These are phyloP conservation scores for Tragelaphus eurycerus DNA, from an alignment of 2,797 vertebrate genomes.

Conservation along the genomic window DNA sequence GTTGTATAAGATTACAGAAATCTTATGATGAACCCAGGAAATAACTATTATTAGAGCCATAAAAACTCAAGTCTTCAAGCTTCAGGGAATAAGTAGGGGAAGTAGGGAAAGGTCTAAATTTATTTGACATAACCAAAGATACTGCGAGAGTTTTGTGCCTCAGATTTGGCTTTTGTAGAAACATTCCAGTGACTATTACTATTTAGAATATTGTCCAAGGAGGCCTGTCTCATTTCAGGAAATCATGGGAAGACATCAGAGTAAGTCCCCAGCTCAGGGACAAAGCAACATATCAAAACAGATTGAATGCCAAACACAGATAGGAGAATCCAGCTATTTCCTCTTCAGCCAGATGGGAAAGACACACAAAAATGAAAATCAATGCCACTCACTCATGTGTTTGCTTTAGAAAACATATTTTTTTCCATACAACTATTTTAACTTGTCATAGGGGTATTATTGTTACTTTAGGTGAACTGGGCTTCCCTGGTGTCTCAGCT, in stretches of 20 bases:
- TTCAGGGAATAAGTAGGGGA: neutral
- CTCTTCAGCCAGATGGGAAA: neutral
- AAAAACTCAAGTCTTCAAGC: conserved; percentile 30
- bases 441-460: neutral
- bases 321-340: neutral
- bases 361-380: conserved; percentile 3
- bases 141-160: neutral
- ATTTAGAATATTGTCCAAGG: neutral
- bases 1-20: neutral
- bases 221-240: neutral
- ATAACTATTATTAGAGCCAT: neutral
- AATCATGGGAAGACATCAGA: neutral
- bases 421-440: neutral
- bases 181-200: neutral
- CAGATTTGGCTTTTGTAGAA: neutral
- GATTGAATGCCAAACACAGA: neutral
- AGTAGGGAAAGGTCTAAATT: neutral
- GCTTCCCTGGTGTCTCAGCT: neutral
- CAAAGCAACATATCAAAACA: neutral
- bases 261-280: neutral
- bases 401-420: neutral
- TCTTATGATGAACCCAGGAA: conserved; percentile 18
- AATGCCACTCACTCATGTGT: neutral
- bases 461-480: conserved; percentile 1
- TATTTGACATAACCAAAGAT: neutral